phyloP scores from a whole-genome alignment of 2,797 vertebrate species.

The Leuciscus waleckii region DNA sequence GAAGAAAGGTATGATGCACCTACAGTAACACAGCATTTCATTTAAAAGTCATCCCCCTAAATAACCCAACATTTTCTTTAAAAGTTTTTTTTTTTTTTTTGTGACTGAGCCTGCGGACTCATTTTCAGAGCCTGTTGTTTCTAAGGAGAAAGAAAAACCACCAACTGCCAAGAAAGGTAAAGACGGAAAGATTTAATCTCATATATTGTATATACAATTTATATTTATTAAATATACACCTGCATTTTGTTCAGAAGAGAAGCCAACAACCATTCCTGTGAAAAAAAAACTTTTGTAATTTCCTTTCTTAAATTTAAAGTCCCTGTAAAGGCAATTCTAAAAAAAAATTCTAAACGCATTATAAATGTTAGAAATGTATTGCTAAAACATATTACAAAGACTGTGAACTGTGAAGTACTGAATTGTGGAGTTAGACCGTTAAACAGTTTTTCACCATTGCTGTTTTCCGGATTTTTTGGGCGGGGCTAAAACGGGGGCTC shows the following conservation, averaged over 20 bases:
- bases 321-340: no score
- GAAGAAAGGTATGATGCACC: conserved; percentile 23
- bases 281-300: neutral
- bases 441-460: no score
- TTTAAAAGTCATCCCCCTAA: neutral
- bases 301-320: neutral
- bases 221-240: neutral
- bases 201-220: neutral
- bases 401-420: no score
- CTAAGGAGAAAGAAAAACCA: conserved; percentile 17
- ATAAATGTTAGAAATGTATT: no score
- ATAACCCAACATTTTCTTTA: no score
- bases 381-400: no score
- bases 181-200: neutral
- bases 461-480: no score
- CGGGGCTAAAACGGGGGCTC: no score
- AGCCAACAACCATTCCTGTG: conserved; percentile 20
- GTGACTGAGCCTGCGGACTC: neutral
- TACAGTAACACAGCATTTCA: neutral
- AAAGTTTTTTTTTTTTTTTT: conserved; percentile 10
- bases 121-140: conserved; percentile 19
- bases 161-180: conserved; percentile 22
- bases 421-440: no score
- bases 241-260: conserved; percentile 19
- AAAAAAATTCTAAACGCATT: no score